Evolutionary conservation across 1,140 invertebrate species (phyloP).

Genomic region (Zaprionus capensis): DNA sequence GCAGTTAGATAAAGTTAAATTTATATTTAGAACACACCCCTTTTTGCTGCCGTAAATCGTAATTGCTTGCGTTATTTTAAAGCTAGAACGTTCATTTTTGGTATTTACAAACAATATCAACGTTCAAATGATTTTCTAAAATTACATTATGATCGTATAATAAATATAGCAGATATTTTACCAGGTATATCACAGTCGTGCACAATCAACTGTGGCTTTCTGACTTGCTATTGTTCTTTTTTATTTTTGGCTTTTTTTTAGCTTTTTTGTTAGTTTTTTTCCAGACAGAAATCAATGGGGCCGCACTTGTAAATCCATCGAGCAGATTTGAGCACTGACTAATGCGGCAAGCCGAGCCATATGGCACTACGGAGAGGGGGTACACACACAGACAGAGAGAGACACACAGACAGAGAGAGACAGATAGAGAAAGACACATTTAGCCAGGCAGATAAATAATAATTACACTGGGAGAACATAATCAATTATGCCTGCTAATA

Average conservation of each 20-base stretch:
- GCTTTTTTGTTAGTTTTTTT: conserved; percentile 9
- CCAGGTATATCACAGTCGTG: neutral
- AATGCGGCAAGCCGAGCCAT: conserved; percentile 22
- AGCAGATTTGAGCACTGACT: conserved; percentile 28
- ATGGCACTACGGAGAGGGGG: neutral
- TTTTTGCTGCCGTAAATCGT: too few species aligned
- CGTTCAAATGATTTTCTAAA: too few species aligned
- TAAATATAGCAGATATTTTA: neutral
- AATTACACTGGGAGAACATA: conserved; percentile 83
- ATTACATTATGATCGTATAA: too few species aligned
- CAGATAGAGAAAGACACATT: conserved; percentile 21
- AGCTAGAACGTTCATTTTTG: too few species aligned
- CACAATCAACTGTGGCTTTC: neutral
- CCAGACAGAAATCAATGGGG: conserved; percentile 49
- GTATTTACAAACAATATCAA: too few species aligned
- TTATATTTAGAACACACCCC: too few species aligned
- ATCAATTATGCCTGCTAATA: conserved; percentile 83
- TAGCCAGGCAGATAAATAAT: conserved; percentile 74
- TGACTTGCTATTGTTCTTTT: conserved; percentile 2
- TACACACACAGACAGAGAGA: neutral
- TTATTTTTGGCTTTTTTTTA: conserved; percentile 24
- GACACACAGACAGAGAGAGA: neutral
- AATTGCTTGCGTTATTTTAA: too few species aligned
- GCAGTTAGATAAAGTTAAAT: too few species aligned
- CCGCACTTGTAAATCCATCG: conserved; percentile 39